Evolutionary conservation across 2,113 vertebrate species (phyloP), one percentile per base, ranked within the genome.

Genomic region (Labeo catla): DNA sequence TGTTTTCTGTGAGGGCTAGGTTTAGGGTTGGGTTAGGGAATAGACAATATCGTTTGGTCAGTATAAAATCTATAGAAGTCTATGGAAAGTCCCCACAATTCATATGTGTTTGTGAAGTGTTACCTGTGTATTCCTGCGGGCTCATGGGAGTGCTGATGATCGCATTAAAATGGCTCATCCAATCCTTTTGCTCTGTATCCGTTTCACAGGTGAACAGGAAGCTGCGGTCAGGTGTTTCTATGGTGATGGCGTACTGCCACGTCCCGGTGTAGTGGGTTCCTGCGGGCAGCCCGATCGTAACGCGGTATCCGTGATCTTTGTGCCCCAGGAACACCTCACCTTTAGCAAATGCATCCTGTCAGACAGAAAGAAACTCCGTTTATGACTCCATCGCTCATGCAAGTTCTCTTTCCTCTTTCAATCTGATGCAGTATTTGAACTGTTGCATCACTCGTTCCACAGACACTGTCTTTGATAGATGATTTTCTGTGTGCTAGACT

Each of bases 331-430:
- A 98, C 15, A 96, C 96, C 74, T 98, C 96, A 0, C 97, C 97
- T 91, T 97, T 97, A 85, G 97, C 97, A 90, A 97, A 98, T 0
- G 96, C 97, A 1, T 97, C 97, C 97, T 98, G 82, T 34, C 13
- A 49, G 11, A 70, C 66, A 21, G 7, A 54, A 8, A 66, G 7
- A 47, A 76, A 9, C 39, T 66, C 63, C 0, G 13, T 16, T 57
- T 57, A 19, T 57, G 0, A 19, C 54, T 1, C 52, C 4, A 15
- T 15, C 19, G 54, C 54, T 57, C 65, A 68, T 6, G 23, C 23
- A 34, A 13, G 12, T 15, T 66, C 61, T 63, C 61, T 10, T 63
- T 63, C 61, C 61, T 28, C 21, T 8, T 59, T 59, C 16, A 59
- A 3, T 16, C 16, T 59, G 6, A 59, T 21, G 7, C 57, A 21